Conservation (phyloP, 2,113 vertebrate genomes). For the Burhinus oedicnemus region DNA sequence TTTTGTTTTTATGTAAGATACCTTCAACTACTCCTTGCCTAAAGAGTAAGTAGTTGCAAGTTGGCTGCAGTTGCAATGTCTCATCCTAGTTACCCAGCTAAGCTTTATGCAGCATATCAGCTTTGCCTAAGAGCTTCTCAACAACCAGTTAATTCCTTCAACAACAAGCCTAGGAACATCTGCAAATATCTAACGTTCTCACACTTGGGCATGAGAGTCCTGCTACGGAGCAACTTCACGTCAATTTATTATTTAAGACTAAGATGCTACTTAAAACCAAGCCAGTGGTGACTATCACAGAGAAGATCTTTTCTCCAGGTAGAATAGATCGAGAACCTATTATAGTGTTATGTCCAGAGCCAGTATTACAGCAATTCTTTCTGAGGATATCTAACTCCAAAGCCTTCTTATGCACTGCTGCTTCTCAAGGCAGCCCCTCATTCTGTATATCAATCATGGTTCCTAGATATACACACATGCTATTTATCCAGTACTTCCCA, state of each 20-base stretch:
- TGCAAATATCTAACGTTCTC: not conserved
- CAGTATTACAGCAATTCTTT: not conserved
- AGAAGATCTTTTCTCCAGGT: not conserved
- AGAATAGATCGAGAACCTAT: not conserved
- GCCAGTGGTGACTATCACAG: not conserved
- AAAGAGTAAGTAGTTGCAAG: not conserved
- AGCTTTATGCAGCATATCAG: not conserved
- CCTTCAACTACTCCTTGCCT: not conserved
- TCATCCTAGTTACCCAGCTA: not conserved
- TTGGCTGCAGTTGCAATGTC: not conserved
- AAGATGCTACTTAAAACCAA: not conserved
- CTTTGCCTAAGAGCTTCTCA: not conserved
- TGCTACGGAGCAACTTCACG: not conserved
- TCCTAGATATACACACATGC: not conserved
- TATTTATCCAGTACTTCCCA: not conserved
- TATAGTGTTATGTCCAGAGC: not conserved
- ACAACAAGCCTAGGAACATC: not conserved
- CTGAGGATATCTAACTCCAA: not conserved
- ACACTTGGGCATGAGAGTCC: not conserved
- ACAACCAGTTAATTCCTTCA: not conserved
- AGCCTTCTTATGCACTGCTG: not conserved
- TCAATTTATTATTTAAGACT: not conserved
- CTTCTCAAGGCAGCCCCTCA: not conserved
- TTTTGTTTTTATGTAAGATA: not conserved
- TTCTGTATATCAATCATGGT: not conserved